Evolutionary conservation across 2,113 vertebrate genomes (phyloP).

Genomic region (Ailurus styani): DNA sequence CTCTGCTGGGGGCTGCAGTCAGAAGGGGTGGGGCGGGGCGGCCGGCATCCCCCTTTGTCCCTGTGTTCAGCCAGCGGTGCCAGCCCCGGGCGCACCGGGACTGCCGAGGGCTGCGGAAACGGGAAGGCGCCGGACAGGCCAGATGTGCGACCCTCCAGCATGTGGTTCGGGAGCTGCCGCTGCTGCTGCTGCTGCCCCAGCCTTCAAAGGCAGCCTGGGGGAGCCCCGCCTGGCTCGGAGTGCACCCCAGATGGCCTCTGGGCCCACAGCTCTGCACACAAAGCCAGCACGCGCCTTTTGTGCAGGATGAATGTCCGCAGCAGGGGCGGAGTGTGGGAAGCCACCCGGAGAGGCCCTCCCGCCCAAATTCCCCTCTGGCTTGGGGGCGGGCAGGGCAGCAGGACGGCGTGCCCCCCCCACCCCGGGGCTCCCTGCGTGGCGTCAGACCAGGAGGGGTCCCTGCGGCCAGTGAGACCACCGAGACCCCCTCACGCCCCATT

Average conservation of each 20-base stretch:
- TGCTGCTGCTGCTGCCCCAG: constrained; percentile 22
- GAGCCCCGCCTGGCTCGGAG: neutral
- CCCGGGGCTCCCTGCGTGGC: neutral
- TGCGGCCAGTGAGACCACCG: fast-evolving
- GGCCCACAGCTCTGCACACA: constrained; percentile 81
- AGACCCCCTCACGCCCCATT: too few relatives aligned
- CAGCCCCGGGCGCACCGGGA: neutral
- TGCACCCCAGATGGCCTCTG: constrained; percentile 89
- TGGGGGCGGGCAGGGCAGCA: constrained; percentile 47
- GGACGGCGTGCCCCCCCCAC: too few relatives aligned
- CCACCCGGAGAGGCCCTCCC: constrained; percentile 38
- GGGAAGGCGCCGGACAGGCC: constrained; percentile 20
- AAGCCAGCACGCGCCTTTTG: constrained; percentile 90
- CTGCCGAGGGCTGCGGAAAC: neutral
- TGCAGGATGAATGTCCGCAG: constrained; percentile 72
- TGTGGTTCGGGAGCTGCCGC: constrained; percentile 26
- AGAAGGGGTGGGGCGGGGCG: too few relatives aligned
- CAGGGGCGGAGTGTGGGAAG: constrained; percentile 83
- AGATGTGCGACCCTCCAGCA: constrained; percentile 72
- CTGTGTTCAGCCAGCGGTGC: neutral
- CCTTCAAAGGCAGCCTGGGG: constrained; percentile 39
- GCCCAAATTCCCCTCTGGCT: constrained; percentile 86
- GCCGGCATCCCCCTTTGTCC: neutral
- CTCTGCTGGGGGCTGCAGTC: neutral
- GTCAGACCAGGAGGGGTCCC: neutral